A percentile compares a stretch with the other conserved stretches of the same genome.
Conservation (phyloP, 2,113 vertebrate species). For the Progne subis region DNA sequence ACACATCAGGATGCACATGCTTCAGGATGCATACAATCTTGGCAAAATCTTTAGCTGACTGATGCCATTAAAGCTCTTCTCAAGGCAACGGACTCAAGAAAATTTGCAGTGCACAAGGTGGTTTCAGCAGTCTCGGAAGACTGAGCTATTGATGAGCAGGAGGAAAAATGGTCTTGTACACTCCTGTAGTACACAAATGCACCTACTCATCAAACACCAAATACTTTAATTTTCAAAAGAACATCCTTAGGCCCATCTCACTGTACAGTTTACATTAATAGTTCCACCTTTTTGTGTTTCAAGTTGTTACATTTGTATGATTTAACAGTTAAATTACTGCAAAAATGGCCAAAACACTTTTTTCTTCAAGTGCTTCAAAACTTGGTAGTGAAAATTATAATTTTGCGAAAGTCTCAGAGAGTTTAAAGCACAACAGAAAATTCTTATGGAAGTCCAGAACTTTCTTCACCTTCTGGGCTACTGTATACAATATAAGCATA, state of each 20-base stretch:
- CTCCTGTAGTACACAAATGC: not conserved
- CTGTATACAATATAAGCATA: not conserved
- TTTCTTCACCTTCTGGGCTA: not conserved
- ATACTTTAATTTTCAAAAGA: not conserved
- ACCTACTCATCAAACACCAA: not conserved
- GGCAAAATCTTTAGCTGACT: not conserved
- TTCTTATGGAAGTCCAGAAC: not conserved
- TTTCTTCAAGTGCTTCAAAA: not conserved
- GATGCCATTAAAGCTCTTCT: not conserved
- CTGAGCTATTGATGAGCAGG: not conserved
- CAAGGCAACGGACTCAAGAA: not conserved
- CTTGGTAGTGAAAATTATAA: not conserved
- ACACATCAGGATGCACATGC: accelerated
- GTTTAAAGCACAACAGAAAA: not conserved
- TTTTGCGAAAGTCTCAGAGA: not conserved
- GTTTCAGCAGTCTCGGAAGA: not conserved
- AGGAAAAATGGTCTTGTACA: not conserved
- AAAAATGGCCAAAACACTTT: not conserved
- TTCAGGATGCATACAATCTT: not conserved
- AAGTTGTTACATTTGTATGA: not conserved
- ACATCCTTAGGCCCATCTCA: not conserved
- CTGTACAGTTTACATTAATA: not conserved
- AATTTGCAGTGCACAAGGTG: not conserved
- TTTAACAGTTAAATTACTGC: not conserved
- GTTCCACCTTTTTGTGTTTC: not conserved